These are phyloP conservation scores for Coranthus polyacanthus DNA, from an alignment of 2,797 vertebrate species.

Conservation along the genomic window DNA sequence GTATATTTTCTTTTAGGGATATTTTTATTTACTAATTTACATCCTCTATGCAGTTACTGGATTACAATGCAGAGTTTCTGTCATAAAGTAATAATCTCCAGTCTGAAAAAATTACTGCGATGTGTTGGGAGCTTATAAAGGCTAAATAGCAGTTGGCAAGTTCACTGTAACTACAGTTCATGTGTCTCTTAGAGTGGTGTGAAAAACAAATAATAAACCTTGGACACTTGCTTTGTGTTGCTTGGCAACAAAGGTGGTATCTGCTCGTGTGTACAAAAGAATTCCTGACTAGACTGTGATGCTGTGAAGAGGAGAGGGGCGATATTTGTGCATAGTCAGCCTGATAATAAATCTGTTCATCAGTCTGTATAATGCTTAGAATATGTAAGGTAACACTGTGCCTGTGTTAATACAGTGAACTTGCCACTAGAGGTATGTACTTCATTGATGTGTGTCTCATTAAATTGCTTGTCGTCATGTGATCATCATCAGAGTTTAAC, in stretches of 20 bases:
- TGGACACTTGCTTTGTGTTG: slow-evolving; percentile 64
- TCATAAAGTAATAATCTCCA: too few relatives aligned
- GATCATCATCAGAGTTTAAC: too few relatives aligned
- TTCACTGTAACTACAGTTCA: slow-evolving; percentile 15
- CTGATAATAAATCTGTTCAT: slow-evolving; percentile 12
- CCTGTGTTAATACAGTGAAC: not conserved
- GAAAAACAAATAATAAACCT: slow-evolving; percentile 38
- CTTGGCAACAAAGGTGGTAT: slow-evolving; percentile 65
- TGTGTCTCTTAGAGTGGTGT: slow-evolving; percentile 27
- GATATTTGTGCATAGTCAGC: slow-evolving; percentile 3
- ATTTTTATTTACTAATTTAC: too few relatives aligned
- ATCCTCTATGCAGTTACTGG: too few relatives aligned
- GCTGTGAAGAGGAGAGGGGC: slow-evolving; percentile 1
- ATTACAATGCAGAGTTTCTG: too few relatives aligned
- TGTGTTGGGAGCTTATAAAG: not conserved
- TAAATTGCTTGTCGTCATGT: too few relatives aligned
- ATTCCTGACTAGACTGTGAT: slow-evolving; percentile 25
- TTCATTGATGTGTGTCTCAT: not conserved
- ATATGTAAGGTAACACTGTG: not conserved
- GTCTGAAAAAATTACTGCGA: too few relatives aligned
- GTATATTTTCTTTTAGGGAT: too few relatives aligned
- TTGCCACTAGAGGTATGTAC: not conserved
- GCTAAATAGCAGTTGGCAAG: slow-evolving; percentile 31
- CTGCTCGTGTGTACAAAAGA: slow-evolving; percentile 27
- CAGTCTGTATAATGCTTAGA: not conserved